These are phyloP conservation scores for Dicyrtoma fusca DNA, from an alignment of 2,888 invertebrate species.

Conservation along the genomic window DNA sequence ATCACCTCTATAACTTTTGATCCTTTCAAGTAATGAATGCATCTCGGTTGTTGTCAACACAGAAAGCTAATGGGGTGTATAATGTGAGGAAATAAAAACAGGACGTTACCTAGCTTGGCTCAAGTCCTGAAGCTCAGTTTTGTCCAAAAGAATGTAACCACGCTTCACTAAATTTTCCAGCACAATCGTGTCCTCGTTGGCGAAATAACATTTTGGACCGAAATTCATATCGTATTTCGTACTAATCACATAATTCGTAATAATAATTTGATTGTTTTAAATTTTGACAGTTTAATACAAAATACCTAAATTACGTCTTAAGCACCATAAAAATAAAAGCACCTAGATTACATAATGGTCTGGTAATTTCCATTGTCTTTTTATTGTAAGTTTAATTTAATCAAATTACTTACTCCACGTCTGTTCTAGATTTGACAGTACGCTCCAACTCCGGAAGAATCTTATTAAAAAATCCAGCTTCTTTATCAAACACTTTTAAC, in stretches of 20 bases:
- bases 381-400: too few relatives aligned
- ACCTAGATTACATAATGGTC: background rate
- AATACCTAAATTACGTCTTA: too few relatives aligned
- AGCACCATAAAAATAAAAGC: background rate
- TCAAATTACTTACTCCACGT: background rate
- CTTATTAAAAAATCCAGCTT: background rate
- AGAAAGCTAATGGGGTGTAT: background rate
- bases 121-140: slow-evolving; percentile 5
- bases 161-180: slow-evolving; percentile 18
- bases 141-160: slow-evolving; percentile 30
- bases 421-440: background rate
- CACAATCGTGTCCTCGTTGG: slow-evolving; percentile 6
- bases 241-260: background rate
- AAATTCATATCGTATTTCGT: background rate
- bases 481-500: slow-evolving; percentile 2
- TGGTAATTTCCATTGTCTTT: too few relatives aligned
- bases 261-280: too few relatives aligned
- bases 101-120: slow-evolving; percentile 13
- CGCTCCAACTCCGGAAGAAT: background rate
- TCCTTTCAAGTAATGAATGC: background rate
- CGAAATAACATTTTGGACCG: slow-evolving; percentile 25
- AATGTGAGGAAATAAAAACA: too few relatives aligned
- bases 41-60: too few relatives aligned
- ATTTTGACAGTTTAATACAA: background rate
- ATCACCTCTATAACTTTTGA: background rate